Evolutionary conservation across 2,888 invertebrate genomes (phyloP), one percentile per base, ranked within the genome.

Genomic region (Eupithecia subfuscata): DNA sequence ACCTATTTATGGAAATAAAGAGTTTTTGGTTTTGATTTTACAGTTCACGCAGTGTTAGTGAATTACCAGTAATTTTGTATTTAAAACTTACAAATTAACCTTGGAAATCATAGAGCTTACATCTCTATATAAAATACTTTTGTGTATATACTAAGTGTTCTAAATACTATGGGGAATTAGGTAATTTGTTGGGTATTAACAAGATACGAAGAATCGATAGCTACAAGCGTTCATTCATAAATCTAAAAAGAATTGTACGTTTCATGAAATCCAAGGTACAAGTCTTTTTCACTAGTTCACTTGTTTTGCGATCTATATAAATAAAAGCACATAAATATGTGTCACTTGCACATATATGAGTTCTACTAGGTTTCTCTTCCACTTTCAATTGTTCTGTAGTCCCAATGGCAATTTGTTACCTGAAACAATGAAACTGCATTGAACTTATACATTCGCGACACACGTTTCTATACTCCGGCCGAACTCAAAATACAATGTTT

Each of bases 361-460:
- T 68, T 25, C 68, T 40, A 4, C 37, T 37, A 45, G 6, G 12
- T 45, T 68, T 25, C 25, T 25, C 52, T 11, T 56, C 5, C 60
- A 60, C 60, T 60, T 56, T 60, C 14, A 60, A 14, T n/a, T 22
- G 43, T 43, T 68, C 68, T 2, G n/a, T 45, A 43, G 22, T n/a
- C 43, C 40, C 25, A 43, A n/a, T n/a, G 68, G 40, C 67, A 68
- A 37, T 18, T 65, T 65, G 65, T 84, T 86, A 92, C 92, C 93
- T 94, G 87, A 73, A 88, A 91, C 92, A 93, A 93, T 81, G 79
- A 78, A 87, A 74, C 43, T 18, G 40, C 73, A 73, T 69, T 75
- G 43, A 69, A 34, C 16, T 56, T 70, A 63, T 45, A 63, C 65
- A 71, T 71, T 71, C 65, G 65, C 71, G 37, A 45, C n/a, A 64